phyloP scores from a whole-genome alignment of 2,888 invertebrate species.

The Liopterus haemorrhoidalis region DNA sequence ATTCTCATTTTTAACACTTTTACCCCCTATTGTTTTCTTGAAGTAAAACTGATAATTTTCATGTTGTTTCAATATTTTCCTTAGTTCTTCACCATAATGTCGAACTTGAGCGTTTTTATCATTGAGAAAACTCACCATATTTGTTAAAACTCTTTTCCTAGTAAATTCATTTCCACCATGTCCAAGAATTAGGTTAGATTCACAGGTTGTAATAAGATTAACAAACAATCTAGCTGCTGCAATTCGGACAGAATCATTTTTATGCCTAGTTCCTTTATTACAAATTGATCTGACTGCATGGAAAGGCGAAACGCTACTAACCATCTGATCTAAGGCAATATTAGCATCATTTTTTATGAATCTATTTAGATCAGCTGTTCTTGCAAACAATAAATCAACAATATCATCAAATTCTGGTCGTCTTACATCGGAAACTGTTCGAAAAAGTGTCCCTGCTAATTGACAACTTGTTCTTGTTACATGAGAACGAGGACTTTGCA shows the following conservation, averaged over 20 bases:
- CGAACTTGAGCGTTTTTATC: slow-evolving; percentile 53
- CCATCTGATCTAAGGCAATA: slow-evolving; percentile 61
- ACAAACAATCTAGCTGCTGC: slow-evolving; percentile 60
- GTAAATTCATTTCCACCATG: slow-evolving; percentile 50
- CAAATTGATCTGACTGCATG: slow-evolving; percentile 52
- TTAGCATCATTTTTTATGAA: slow-evolving; percentile 72
- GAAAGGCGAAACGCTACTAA: slow-evolving; percentile 58
- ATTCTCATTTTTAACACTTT: too few species aligned
- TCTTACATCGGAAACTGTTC: slow-evolving; percentile 43
- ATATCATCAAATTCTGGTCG: slow-evolving; percentile 60
- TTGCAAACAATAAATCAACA: slow-evolving; percentile 57
- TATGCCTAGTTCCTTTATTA: slow-evolving; percentile 49
- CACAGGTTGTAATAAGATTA: slow-evolving; percentile 58
- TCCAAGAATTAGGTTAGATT: slow-evolving; percentile 54
- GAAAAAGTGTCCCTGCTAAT: slow-evolving; percentile 44
- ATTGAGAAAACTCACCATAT: slow-evolving; percentile 49
- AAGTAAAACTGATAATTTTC: background rate
- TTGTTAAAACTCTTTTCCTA: slow-evolving; percentile 46
- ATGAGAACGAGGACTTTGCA: slow-evolving; percentile 44
- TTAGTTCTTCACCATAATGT: slow-evolving; percentile 30
- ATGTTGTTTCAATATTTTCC: background rate
- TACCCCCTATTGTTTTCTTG: slow-evolving; percentile 6
- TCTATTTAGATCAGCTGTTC: slow-evolving; percentile 66
- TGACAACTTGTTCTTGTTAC: slow-evolving; percentile 45
- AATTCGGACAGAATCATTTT: slow-evolving; percentile 62